Evolutionary conservation across 1,140 invertebrate genomes (phyloP).

Genomic region (Arctopsyche grandis): DNA sequence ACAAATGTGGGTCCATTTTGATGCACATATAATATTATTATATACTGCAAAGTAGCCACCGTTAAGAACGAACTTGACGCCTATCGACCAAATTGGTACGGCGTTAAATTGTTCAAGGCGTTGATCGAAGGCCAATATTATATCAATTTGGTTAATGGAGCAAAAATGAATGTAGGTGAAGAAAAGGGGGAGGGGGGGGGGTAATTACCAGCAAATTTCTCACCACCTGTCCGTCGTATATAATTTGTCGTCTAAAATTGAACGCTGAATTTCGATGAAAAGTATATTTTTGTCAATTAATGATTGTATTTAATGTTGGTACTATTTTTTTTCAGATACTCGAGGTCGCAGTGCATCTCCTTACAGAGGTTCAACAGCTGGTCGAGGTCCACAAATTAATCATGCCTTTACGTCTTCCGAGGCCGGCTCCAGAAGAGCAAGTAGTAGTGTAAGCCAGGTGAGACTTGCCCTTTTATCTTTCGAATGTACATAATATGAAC

Average conservation of each 20-base stretch:
- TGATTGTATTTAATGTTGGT: no score
- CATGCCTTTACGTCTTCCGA: constrained; percentile 67
- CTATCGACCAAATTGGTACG: neutral
- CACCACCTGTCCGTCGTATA: no score
- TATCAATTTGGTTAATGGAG: constrained; percentile 26
- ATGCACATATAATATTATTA: no score
- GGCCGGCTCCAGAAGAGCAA: constrained; percentile 72
- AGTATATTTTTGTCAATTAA: no score
- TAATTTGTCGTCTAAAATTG: no score
- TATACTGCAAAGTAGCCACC: no score
- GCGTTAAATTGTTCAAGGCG: constrained; percentile 21
- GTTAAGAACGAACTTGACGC: no score
- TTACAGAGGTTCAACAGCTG: constrained; percentile 68
- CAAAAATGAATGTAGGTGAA: constrained; percentile 29
- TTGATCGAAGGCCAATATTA: constrained; percentile 29
- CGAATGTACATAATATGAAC: constrained; percentile 16
- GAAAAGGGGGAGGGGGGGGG: no score
- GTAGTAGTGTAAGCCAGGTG: constrained; percentile 79
- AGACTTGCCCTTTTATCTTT: constrained; percentile 10
- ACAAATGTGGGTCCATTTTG: no score
- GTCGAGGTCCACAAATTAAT: constrained; percentile 63
- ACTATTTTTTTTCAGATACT: constrained; percentile 58
- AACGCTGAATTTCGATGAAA: no score
- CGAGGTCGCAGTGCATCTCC: constrained; percentile 69
- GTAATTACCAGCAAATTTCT: no score